Base-by-base conservation (phyloP, 1,140 invertebrate species). In the Drosophila pseudoobscura region DNA sequence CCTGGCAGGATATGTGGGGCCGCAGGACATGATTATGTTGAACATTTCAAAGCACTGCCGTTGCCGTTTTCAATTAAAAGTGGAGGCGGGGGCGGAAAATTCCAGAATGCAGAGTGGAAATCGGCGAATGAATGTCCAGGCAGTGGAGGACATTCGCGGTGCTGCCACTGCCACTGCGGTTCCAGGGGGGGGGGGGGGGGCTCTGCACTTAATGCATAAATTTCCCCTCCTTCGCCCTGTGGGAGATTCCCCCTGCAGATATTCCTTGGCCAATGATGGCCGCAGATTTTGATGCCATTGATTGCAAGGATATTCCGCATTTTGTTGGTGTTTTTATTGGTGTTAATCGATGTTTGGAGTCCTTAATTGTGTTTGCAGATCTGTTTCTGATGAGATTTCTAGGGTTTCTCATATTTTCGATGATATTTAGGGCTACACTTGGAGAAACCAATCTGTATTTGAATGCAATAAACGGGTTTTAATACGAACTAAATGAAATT, bases 121-220 rank as follows among this genome's bases (percentile, higher is more conserved):
- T 54, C 26, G 71, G 26, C 57, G 47, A 44, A 62, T 50, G 63
- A 29, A 69, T 69, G 60, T 20, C 35, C 22, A 3, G 63, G 51
- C 63, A 20, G 45, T 56, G 20, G 51, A 13, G 54, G 31, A 45
- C 59, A 73, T 56, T 68, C 39, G 62, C 60, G 54, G 55, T 1
- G 11, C 9, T 17, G 17, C 17, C 17, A 17, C 31, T 39, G 35
- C 35, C 11, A 13, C 35, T 13, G 35, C 31, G 31, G 31, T 11
- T 35, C 11, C 8, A 9, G 31, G 31, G 17, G 17, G 17, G 0
- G 17, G 0, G 31, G 31, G 17, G 17, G 17, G 17, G 17, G 0
- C 17, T 3, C 80, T 85, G 82, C 82, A 87, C 78, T 87, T 85
- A 85, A 85, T 87, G 82, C 82, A 85, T 87, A 75, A 87, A 87